phyloP scores from a whole-genome alignment of 1,140 invertebrate genomes.

The Lamellibrachia luymesi region DNA sequence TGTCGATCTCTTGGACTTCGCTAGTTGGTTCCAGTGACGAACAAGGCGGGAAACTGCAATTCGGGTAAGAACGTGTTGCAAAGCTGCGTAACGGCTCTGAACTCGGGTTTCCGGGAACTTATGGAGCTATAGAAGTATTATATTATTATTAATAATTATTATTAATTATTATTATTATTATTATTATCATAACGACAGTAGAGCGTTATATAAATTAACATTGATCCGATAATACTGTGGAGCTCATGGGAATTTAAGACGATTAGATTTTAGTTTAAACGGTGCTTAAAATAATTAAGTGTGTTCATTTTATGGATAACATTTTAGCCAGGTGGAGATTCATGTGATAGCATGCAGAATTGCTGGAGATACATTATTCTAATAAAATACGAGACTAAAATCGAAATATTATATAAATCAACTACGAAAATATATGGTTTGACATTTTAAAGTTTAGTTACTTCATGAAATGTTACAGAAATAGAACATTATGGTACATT shows the following conservation, averaged over 20 bases:
- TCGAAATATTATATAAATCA: not conserved
- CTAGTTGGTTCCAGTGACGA: conserved; percentile 8
- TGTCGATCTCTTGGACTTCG: conserved; percentile 7
- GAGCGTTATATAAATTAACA: not conserved
- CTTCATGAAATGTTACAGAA: not conserved
- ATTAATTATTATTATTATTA: no score
- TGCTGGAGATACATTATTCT: not conserved
- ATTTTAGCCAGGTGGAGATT: no score
- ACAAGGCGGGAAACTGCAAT: not conserved
- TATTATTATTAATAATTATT: no score
- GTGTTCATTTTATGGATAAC: no score
- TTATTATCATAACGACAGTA: no score
- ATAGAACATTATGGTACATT: not conserved
- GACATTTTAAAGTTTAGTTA: not conserved
- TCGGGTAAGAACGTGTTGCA: not conserved
- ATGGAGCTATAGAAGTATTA: no score
- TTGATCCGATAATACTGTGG: not conserved
- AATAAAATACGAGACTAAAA: not conserved
- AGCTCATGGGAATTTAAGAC: not conserved
- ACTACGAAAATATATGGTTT: not conserved
- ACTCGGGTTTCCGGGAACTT: no score
- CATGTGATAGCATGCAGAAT: no score
- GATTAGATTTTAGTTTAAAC: not conserved
- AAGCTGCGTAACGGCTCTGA: not conserved
- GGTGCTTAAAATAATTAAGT: not conserved